phyloP scores from a whole-genome alignment of 2,113 vertebrate genomes.

The Fukomys damarensis region DNA sequence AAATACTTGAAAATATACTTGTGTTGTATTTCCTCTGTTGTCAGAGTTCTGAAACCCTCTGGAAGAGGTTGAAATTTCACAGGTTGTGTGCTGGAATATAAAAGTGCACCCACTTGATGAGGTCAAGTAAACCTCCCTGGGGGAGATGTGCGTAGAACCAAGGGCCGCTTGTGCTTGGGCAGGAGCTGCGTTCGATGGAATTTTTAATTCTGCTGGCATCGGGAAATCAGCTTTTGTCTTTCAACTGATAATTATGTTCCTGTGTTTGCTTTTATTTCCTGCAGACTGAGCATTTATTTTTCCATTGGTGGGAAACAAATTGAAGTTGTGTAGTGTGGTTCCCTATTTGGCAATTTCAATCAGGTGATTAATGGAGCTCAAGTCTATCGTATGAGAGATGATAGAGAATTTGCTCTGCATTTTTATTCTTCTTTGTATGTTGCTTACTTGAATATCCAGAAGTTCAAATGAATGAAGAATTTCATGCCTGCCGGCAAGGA shows the following conservation, averaged over 20 bases:
- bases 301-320: neutral
- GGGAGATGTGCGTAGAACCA: fast-evolving
- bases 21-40: neutral
- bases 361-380: neutral
- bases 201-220: neutral
- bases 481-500: neutral
- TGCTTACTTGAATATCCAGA: neutral
- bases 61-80: neutral
- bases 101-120: neutral
- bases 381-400: neutral
- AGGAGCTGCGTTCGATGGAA: neutral
- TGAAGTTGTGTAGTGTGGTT: neutral
- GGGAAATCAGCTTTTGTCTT: neutral
- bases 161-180: neutral
- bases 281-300: neutral
- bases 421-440: neutral
- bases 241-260: neutral
- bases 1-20: neutral
- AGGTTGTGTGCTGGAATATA: neutral
- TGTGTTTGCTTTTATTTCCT: neutral
- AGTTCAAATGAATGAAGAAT: neutral
- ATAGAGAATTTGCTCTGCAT: neutral
- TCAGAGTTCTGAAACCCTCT: neutral
- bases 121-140: neutral
- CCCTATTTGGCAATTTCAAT: neutral